phyloP scores from a whole-genome alignment of 2,797 vertebrate species.

The Danio aesculapii region DNA sequence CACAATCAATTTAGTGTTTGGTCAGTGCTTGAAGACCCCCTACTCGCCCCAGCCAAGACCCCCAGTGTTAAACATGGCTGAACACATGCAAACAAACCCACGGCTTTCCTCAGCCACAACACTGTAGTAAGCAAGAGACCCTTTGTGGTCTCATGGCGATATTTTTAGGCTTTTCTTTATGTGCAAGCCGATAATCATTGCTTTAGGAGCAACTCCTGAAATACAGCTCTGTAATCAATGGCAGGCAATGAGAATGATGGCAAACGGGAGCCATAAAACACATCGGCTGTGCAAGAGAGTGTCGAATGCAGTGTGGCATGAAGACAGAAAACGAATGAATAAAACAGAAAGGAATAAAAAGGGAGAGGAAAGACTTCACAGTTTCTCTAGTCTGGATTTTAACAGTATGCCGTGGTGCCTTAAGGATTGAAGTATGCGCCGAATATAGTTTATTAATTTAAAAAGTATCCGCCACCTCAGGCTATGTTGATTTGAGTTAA shows the following conservation, averaged over 20 bases:
- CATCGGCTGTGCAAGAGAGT: constrained; percentile 13
- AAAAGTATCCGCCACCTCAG: constrained; percentile 28
- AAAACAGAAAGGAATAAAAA: constrained; percentile 10
- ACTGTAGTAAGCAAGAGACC: not conserved
- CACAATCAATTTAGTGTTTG: constrained; percentile 51
- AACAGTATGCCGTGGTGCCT: constrained; percentile 55
- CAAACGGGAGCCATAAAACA: constrained; percentile 27
- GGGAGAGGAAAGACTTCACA: constrained; percentile 44
- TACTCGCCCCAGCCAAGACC: not conserved
- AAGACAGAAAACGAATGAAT: constrained; percentile 7
- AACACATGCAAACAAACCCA: not conserved
- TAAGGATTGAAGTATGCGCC: constrained; percentile 47
- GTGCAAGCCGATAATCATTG: constrained; percentile 47
- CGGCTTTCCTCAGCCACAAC: not conserved
- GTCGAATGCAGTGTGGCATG: not conserved
- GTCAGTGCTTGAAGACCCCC: constrained; percentile 10
- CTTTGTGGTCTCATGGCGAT: not conserved
- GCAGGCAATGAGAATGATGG: constrained; percentile 13
- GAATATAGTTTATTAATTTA: constrained; percentile 55
- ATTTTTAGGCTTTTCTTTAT: constrained; percentile 33
- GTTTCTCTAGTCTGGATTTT: constrained; percentile 49
- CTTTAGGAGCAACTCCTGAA: constrained; percentile 38
- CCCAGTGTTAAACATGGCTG: not conserved
- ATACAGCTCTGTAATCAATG: constrained; percentile 48
- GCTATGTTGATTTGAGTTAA: constrained; percentile 75